phyloP scores from a whole-genome alignment of 2,888 invertebrate genomes.

The Maniola hyperantus region DNA sequence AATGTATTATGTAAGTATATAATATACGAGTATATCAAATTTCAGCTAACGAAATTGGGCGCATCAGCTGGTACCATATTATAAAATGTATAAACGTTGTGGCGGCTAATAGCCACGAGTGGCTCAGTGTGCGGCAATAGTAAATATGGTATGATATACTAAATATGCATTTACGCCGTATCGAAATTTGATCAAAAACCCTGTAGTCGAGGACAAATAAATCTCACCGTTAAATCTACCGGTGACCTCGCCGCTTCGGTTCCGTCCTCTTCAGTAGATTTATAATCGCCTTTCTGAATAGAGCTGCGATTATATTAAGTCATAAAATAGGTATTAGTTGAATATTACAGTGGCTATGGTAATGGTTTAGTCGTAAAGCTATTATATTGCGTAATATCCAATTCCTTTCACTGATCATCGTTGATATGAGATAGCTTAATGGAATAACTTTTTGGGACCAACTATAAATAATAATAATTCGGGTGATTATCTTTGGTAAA shows the following conservation, averaged over 20 bases:
- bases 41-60: no score
- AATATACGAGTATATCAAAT: no score
- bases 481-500: neutral
- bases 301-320: conserved; percentile 48
- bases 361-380: conserved; percentile 23
- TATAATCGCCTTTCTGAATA: conserved; percentile 69
- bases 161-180: conserved; percentile 56
- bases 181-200: conserved; percentile 70
- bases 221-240: conserved; percentile 75
- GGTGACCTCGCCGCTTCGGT: conserved; percentile 59
- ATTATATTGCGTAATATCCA: conserved; percentile 10
- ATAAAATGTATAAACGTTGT: neutral
- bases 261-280: conserved; percentile 73
- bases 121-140: neutral
- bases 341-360: conserved; percentile 23
- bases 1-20: no score
- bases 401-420: conserved; percentile 11
- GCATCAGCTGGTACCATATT: no score
- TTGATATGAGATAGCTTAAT: conserved; percentile 13
- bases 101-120: neutral
- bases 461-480: neutral
- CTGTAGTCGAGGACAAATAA: conserved; percentile 73
- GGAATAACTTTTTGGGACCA: conserved; percentile 2
- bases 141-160: conserved; percentile 61
- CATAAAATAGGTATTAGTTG: conserved; percentile 33